phyloP scores from a whole-genome alignment of 2,888 invertebrate genomes.

The Perizoma affinitatum region DNA sequence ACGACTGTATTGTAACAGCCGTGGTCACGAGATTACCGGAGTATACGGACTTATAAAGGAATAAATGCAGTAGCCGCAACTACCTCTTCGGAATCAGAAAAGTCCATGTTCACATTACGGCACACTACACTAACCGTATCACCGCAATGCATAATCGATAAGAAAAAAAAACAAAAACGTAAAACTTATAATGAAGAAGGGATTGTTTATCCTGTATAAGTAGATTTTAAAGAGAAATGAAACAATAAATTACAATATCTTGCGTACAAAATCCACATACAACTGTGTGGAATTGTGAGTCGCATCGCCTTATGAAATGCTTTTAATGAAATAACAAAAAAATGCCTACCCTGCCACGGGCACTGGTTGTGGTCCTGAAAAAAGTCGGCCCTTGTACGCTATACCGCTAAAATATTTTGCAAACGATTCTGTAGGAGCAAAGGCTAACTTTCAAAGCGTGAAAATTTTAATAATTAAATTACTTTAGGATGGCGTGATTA shows the following conservation, averaged over 20 bases:
- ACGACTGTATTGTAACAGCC: no score
- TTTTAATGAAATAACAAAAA: constrained; percentile 61
- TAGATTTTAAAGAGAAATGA: constrained; percentile 22
- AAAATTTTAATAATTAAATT: constrained; percentile 29
- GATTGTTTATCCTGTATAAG: no score
- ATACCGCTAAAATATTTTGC: constrained; percentile 22
- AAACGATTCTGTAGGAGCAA: constrained; percentile 18
- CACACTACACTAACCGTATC: no score
- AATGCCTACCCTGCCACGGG: constrained; percentile 37
- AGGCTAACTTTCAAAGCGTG: constrained; percentile 20
- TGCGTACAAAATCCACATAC: constrained; percentile 40
- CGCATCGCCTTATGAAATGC: constrained; percentile 49
- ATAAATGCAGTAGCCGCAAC: no score
- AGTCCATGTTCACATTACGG: no score
- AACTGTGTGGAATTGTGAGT: constrained; percentile 38
- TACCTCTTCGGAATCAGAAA: no score
- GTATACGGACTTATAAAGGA: no score
- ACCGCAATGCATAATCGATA: no score
- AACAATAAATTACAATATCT: constrained; percentile 44
- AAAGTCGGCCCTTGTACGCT: constrained; percentile 15
- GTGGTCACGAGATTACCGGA: no score
- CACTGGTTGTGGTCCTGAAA: constrained; percentile 23
- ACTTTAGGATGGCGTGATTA: constrained; percentile 26
- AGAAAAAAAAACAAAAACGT: no score
- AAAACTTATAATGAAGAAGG: no score